Base-by-base conservation (phyloP, 2,888 invertebrate genomes). In the Caenorhabditis sinica region DNA sequence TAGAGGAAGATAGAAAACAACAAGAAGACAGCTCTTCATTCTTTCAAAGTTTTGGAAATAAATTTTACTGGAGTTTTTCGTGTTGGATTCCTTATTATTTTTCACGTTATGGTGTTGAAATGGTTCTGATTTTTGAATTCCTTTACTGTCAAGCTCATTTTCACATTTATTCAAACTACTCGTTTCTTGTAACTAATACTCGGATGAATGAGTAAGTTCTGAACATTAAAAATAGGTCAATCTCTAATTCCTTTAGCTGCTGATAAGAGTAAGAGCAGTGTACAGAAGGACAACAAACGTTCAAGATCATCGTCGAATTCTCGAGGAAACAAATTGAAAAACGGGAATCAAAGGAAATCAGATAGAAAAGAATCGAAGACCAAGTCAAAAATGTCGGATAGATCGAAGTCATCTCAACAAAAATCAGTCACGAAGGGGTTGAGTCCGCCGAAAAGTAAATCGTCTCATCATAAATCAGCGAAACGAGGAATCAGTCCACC, bases 121-220 rank as follows among this genome's bases (percentile, higher is more conserved):
- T 36, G 0, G 1, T 51, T 25, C 49, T 30, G 2, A 9, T 53
- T 15, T 8, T 20, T 0, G 43, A 23, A 25, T 13, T 36, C 23
- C 28, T 20, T 15, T 69, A 53, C 17, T 23, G n/a, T n/a, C n/a
- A 49, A 74, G 51, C 49, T 74, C 33, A 74, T 74, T 74, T 73
- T 40, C n/a, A 13, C 2, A 36, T 72, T 49, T 9, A 45, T 49
- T 28, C 25, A 49, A 61, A 53, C 40, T 58, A 68, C 75, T 75
- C 75, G 66, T 75, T 66, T 75, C 74, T 75, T 58, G 75, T 36
- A 40, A 69, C 53, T 61, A 61, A 53, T 77, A 63, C 77, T 71
- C 71, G 77, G n/a, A 77, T 77, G 40, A 69, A 69, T 77, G 77
- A 77, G 71, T 79, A 11, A 43, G 79, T 51, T 49, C 45, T 28